Evolutionary conservation across 2,888 invertebrate species (phyloP).

Genomic region (Euclidia mi): DNA sequence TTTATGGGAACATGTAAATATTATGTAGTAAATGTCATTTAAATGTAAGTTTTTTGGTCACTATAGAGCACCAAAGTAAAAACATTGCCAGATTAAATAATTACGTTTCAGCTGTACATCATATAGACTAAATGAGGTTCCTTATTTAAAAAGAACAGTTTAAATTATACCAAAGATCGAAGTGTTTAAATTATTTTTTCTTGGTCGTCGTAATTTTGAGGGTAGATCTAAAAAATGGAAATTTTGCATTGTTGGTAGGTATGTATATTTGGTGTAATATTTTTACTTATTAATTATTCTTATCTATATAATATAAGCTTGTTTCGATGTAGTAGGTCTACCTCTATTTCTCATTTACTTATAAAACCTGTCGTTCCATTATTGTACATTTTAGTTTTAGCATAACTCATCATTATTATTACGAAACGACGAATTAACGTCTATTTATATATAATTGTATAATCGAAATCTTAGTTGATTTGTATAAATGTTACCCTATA

Average conservation of each 20-base stretch:
- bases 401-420: background rate
- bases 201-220: constrained; percentile 18
- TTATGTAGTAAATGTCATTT: constrained; percentile 30
- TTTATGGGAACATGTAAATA: constrained; percentile 37
- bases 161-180: constrained; percentile 52
- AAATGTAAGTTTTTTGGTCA: constrained; percentile 37
- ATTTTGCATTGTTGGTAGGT: no score
- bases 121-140: constrained; percentile 43
- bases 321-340: background rate
- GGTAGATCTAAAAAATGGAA: background rate
- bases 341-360: background rate
- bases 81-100: constrained; percentile 52
- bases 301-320: no score
- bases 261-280: no score
- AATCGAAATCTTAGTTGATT: constrained; percentile 33
- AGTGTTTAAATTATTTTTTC: constrained; percentile 43
- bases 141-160: constrained; percentile 24
- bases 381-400: constrained; percentile 13
- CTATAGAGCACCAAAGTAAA: constrained; percentile 53
- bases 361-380: background rate
- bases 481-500: constrained; percentile 54
- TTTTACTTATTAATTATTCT: no score
- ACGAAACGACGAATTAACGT: no score
- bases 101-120: constrained; percentile 32
- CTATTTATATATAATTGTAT: constrained; percentile 5